A percentile compares a stretch with the other conserved stretches of the same genome.
phyloP scores from a whole-genome alignment of 2,888 invertebrate genomes.

The Spilosoma lubricipeda region DNA sequence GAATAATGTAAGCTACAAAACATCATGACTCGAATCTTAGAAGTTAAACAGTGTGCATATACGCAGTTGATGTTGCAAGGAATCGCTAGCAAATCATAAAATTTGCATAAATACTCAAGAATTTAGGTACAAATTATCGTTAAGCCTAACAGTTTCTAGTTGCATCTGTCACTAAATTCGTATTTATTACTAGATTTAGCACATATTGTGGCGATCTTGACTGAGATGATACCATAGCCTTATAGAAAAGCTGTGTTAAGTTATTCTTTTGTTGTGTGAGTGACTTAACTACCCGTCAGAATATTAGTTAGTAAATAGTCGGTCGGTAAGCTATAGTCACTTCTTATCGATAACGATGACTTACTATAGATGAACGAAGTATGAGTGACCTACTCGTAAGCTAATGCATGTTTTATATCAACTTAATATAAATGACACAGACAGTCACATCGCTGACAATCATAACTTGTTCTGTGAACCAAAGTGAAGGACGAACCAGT shows the following conservation, averaged over 20 bases:
- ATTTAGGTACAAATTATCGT: background rate
- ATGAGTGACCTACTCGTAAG: background rate
- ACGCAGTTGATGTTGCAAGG: background rate
- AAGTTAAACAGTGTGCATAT: too few relatives aligned
- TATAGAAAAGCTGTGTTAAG: too few relatives aligned
- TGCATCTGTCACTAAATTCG: background rate
- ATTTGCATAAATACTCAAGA: background rate
- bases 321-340: too few relatives aligned
- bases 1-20: background rate
- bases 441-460: slow-evolving; percentile 51
- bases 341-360: too few relatives aligned
- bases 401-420: slow-evolving; percentile 21
- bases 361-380: too few relatives aligned
- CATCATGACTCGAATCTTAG: background rate
- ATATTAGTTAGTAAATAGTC: too few relatives aligned
- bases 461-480: slow-evolving; percentile 59
- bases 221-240: too few relatives aligned
- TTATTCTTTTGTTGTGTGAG: too few relatives aligned
- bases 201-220: too few relatives aligned
- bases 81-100: background rate
- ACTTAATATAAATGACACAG: slow-evolving; percentile 29
- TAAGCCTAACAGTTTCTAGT: background rate
- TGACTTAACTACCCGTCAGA: too few relatives aligned
- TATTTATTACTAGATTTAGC: slow-evolving; percentile 11
- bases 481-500: slow-evolving; percentile 42